A percentile compares a stretch with the other conserved stretches of the same genome.
These are phyloP conservation scores for Xenopus petersii DNA, from an alignment of 2,797 vertebrate species.

Conservation along the genomic window DNA sequence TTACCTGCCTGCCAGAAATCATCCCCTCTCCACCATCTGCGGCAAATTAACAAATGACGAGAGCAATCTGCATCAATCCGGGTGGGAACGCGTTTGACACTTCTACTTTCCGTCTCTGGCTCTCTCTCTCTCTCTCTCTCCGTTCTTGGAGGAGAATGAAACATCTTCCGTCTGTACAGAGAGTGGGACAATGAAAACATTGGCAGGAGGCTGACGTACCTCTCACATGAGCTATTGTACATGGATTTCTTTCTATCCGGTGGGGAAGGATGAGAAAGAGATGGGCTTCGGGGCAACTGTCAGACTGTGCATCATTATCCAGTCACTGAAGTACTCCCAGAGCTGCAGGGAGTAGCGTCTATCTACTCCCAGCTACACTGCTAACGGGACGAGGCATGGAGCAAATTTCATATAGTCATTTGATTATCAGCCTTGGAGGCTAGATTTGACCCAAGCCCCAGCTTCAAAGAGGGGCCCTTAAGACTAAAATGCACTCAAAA, in stretches of 20 bases:
- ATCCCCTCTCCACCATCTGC: constrained; percentile 69
- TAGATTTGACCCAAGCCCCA: too few relatives aligned
- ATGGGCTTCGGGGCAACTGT: constrained; percentile 14
- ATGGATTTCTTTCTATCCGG: constrained; percentile 5
- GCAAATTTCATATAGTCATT: too few relatives aligned
- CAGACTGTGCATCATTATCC: constrained; percentile 17
- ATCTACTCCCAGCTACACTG: too few relatives aligned
- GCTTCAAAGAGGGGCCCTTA: too few relatives aligned
- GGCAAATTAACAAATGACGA: constrained; percentile 70
- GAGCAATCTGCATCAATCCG: constrained; percentile 67
- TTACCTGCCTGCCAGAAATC: constrained; percentile 69
- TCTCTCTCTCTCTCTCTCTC: constrained; percentile 46
- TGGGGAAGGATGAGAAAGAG: background rate
- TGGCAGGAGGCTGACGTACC: constrained; percentile 23
- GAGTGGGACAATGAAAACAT: constrained; percentile 24
- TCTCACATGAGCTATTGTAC: constrained; percentile 3
- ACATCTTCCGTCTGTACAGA: constrained; percentile 3
- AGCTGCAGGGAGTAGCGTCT: too few relatives aligned
- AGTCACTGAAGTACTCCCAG: background rate
- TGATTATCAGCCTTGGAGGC: too few relatives aligned
- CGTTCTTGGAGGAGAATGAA: constrained; percentile 53
- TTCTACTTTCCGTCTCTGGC: constrained; percentile 43
- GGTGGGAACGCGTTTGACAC: constrained; percentile 64
- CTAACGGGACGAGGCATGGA: too few relatives aligned
- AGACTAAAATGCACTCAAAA: too few relatives aligned